Conservation (phyloP, 2,888 invertebrate genomes). For the Plebejus argus region DNA sequence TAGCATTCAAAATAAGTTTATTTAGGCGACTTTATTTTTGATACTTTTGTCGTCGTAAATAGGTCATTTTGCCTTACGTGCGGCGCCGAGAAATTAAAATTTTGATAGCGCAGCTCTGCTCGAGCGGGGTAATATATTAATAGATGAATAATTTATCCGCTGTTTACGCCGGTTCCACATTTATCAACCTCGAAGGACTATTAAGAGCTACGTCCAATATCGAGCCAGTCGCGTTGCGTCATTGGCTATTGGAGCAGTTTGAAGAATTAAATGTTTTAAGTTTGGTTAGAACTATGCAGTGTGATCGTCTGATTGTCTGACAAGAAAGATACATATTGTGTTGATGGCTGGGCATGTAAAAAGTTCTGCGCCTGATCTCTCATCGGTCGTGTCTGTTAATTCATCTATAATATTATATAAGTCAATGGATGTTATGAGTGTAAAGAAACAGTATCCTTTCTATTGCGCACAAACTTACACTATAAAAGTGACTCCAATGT, state of each 20-base stretch:
- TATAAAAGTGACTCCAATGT: neutral
- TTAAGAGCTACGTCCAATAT: conserved; percentile 38
- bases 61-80: too few species aligned
- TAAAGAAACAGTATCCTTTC: too few species aligned
- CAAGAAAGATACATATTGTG: too few species aligned
- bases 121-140: conserved; percentile 51
- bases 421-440: too few species aligned
- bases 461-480: neutral
- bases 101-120: conserved; percentile 13
- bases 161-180: conserved; percentile 35
- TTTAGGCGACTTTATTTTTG: too few species aligned
- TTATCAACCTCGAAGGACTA: conserved; percentile 38
- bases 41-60: too few species aligned
- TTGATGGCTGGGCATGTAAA: too few species aligned
- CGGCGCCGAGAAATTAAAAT: conserved; percentile 9
- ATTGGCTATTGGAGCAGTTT: conserved; percentile 49
- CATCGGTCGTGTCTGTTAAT: too few species aligned
- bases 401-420: too few species aligned
- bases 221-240: conserved; percentile 44
- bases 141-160: conserved; percentile 59
- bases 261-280: neutral
- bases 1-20: too few species aligned
- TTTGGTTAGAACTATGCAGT: neutral
- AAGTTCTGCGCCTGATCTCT: too few species aligned
- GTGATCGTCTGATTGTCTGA: neutral